Conservation (phyloP, 2,113 vertebrate genomes). For the Dendropsophus ebraccatus region DNA sequence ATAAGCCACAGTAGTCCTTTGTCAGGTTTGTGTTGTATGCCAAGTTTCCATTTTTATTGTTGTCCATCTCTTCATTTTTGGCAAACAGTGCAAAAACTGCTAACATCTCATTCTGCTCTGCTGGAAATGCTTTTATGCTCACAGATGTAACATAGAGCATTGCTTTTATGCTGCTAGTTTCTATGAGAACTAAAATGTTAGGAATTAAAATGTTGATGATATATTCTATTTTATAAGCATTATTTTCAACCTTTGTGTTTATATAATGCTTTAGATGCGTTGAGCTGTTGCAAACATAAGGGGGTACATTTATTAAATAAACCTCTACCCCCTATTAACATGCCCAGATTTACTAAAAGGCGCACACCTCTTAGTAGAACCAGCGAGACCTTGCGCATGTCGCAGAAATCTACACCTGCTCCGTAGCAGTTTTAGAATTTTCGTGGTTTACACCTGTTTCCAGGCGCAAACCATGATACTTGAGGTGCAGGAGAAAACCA, state of each 20-base stretch:
- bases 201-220: background rate
- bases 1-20: background rate
- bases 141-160: background rate
- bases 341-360: no score
- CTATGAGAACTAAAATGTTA: background rate
- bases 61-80: background rate
- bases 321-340: no score
- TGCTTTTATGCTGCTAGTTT: background rate
- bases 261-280: background rate
- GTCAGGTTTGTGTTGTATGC: background rate
- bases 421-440: no score
- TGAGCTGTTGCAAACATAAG: no score
- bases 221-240: background rate
- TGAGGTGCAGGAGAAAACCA: no score
- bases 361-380: no score
- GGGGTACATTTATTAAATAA: no score
- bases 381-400: no score
- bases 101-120: constrained; percentile 9
- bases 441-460: no score
- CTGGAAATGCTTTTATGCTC: background rate
- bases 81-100: background rate
- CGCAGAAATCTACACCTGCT: no score
- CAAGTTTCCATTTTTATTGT: constrained; percentile 8
- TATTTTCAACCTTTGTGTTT: background rate
- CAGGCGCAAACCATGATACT: no score